Base-by-base conservation (phyloP, 23 tunicate species). In the Trididemnum clinides region DNA sequence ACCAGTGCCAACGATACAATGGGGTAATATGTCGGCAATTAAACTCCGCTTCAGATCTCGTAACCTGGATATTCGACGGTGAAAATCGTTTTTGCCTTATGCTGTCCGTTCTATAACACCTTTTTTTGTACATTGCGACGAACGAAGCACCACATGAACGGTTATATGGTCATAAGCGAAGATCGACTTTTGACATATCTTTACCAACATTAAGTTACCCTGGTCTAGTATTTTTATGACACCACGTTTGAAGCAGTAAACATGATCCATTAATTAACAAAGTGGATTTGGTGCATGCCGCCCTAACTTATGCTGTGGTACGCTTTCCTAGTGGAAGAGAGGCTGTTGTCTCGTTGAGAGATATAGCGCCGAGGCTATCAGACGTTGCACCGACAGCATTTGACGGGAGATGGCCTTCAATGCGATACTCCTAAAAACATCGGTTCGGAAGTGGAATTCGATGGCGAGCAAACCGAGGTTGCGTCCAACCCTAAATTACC, bases 371-470 rank as follows among this genome's bases (percentile, higher is more conserved):
- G n/a, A n/a, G n/a, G n/a, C n/a, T n/a, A n/a, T n/a, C n/a, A n/a
- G n/a, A n/a, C n/a, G n/a, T n/a, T n/a, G n/a, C n/a, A n/a, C n/a
- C n/a, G n/a, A n/a, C n/a, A n/a, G n/a, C n/a, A n/a, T n/a, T n/a
- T n/a, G n/a, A n/a, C n/a, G n/a, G n/a, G n/a, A n/a, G n/a, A n/a
- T n/a, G n/a, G n/a, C n/a, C n/a, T n/a, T n/a, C n/a, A n/a, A n/a
- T n/a, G n/a, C n/a, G 85, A 51, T 19, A 23, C 51, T 33, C 64
- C 78, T 2, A 39, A 73, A 2, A 64, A 83, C 4, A 39, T 83
- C 1, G 74, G 87, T n/a, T n/a, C n/a, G n/a, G n/a, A n/a, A n/a
- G n/a, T n/a, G n/a, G n/a, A n/a, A n/a, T n/a, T n/a, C n/a, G n/a
- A n/a, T n/a, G n/a, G n/a, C n/a, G n/a, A n/a, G n/a, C n/a, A n/a